phyloP scores from a whole-genome alignment of 2,888 invertebrate genomes.

The Notodonta ziczac region DNA sequence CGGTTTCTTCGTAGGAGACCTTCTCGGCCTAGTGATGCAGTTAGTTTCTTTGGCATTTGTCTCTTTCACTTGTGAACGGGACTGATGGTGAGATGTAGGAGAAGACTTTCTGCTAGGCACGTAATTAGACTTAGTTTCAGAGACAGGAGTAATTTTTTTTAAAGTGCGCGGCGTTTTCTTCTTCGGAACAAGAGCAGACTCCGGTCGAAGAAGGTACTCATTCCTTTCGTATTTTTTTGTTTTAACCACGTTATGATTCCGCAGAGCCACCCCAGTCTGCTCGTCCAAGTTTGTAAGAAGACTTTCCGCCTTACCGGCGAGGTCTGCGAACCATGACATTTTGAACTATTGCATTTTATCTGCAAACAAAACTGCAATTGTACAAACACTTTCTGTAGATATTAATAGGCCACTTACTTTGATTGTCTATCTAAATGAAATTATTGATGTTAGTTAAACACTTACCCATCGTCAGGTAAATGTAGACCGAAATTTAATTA shows the following conservation, averaged over 20 bases:
- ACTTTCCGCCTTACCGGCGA: constrained; percentile 90
- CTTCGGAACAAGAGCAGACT: constrained; percentile 47
- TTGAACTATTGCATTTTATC: constrained; percentile 40
- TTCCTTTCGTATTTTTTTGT: constrained; percentile 48
- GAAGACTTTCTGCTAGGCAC: constrained; percentile 45
- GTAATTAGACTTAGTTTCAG: constrained; percentile 49
- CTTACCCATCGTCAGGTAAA: constrained; percentile 32
- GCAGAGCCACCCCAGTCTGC: constrained; percentile 88
- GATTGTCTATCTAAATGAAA: not conserved
- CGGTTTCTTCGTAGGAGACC: constrained; percentile 43
- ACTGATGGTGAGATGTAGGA: constrained; percentile 36
- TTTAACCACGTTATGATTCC: constrained; percentile 62
- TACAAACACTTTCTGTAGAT: not conserved
- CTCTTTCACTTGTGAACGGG: constrained; percentile 42
- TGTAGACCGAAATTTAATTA: constrained; percentile 9
- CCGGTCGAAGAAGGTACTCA: constrained; percentile 40
- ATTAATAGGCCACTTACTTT: not conserved
- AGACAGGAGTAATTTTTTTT: constrained; percentile 46
- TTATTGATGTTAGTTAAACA: not conserved
- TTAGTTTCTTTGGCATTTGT: constrained; percentile 32
- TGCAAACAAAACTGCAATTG: constrained; percentile 30
- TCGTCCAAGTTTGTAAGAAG: constrained; percentile 90
- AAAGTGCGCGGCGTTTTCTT: constrained; percentile 43
- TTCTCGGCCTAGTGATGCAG: constrained; percentile 34
- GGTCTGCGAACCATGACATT: constrained; percentile 90